Percentiles rank a stretch among this genome's conserved stretches.
Conservation (phyloP, 2,113 vertebrate genomes). For the Boulengeromyrus knoepffleri region DNA sequence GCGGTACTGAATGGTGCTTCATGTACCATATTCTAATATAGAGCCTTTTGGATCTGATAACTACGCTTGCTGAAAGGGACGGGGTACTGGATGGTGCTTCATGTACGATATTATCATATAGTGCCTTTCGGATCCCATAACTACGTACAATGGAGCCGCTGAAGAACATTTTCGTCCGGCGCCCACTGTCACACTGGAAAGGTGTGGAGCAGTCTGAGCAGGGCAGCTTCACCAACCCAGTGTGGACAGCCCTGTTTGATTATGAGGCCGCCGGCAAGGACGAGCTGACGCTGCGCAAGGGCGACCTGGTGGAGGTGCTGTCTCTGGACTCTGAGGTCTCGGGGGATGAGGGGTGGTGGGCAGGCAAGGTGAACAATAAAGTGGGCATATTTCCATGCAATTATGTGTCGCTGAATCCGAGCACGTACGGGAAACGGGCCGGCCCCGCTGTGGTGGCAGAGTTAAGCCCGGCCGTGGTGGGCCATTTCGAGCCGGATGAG, state of each 20-base stretch:
- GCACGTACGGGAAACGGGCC: constrained; percentile 53
- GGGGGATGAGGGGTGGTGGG: constrained; percentile 86
- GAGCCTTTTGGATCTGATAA: neutral
- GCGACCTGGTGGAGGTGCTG: constrained; percentile 77
- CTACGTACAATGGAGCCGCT: constrained; percentile 70
- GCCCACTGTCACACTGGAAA: constrained; percentile 61
- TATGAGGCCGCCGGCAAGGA: constrained; percentile 77
- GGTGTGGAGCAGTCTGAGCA: constrained; percentile 57
- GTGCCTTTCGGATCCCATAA: neutral
- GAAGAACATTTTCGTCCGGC: constrained; percentile 66
- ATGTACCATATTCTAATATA: neutral
- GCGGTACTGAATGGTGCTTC: neutral
- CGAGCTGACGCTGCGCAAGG: constrained; percentile 76
- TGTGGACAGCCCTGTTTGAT: constrained; percentile 82
- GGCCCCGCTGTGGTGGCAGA: neutral
- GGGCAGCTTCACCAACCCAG: constrained; percentile 69
- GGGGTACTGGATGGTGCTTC: neutral
- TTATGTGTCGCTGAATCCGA: constrained; percentile 73
- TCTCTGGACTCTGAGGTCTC: constrained; percentile 81
- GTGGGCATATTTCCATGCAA: constrained; percentile 85
- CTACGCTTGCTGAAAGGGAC: neutral
- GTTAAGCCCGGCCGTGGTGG: constrained; percentile 38
- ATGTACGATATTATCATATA: neutral
- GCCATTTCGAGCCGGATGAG: constrained; percentile 53
- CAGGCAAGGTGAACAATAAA: constrained; percentile 78